Evolutionary conservation across 2,797 vertebrate genomes (phyloP), one percentile per base, ranked within the genome.

Genomic region (Tauraco hartlaubi): DNA sequence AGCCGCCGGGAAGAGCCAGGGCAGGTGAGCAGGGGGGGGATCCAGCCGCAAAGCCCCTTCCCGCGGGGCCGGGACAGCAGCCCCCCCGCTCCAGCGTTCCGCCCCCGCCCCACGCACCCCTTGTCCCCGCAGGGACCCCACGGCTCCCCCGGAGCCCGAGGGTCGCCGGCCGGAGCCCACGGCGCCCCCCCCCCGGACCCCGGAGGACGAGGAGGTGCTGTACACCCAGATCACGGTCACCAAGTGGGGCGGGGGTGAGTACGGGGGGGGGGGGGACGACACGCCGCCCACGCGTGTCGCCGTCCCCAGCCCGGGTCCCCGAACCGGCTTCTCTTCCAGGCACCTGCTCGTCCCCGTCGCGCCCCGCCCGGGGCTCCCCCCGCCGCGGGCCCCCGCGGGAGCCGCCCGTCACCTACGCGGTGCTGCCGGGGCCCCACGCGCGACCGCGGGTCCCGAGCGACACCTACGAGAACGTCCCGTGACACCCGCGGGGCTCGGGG

Each of bases 101-200:
- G 25, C 33, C 26, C 62, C n/a, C 7, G 0, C 43, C 51, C n/a
- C 25, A 22, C 9, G 9, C 18, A 1, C 15, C 19, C 22, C 14
- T n/a, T 58, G 18, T 26, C 33, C 21, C 64, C 19, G 4, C 78
- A 69, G 78, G 35, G 35, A 33, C 37, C 31, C 46, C 25, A 3
- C 15, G 3, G 9, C 25, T 16, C 35, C 33, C 35, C 33, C 6
- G 2, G 33, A n/a, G 21, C 44, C 44, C 5, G 21, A 19, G 28
- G 28, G 44, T 25, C 15, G 1, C 56, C 16, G 1, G 16, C 28
- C 7, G 5, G 73, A 75, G 28, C 56, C 72, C 73, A 9, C 33
- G 6, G 44, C n/a, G n/a, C n/a, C 16, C 28, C 26, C 12, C 44
- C 16, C 28, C 28, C 44, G 5, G 39, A 14, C 39, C 5, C 12